Evolutionary conservation across 2,888 invertebrate genomes (phyloP), one percentile per base, ranked within the genome.

Genomic region (Sarcophaga rosellei): DNA sequence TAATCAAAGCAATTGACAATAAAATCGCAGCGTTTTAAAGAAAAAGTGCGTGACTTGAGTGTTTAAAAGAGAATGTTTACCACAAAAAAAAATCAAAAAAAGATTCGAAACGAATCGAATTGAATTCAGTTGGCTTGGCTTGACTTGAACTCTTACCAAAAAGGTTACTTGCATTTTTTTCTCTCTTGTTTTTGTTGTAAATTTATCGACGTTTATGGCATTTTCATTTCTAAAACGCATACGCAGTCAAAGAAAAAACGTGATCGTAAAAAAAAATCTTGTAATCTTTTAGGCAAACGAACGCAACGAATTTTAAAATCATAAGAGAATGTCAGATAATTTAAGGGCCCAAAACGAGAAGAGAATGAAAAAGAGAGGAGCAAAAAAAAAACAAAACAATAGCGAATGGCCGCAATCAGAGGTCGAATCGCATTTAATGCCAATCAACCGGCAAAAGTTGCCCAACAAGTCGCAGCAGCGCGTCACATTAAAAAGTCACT

Each of bases 371-470:
- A 61, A 23, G 35, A 8, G 35, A 35, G 35, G 1, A 35, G 35
- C 6, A 35, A 11, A 68, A 35, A 11, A 68, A 57, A 44, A 70
- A 70, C 12, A 72, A 61, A 63, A 62, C 44, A 63, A 57, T 35
- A 66, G 53, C 53, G 15, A 15, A 53, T 53, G 53, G 53, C 53
- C 53, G 61, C 25, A 45, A 80, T 35, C 75, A 74, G 47, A 62
- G 82, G 62, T 77, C 59, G 70, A 59, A 57, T 80, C 59, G 70
- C 63, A 57, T 80, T 76, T 81, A 66, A 86, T 86, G 79, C 74
- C 83, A 86, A 86, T 83, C 83, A 84, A 86, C 83, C 80, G 83
- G 77, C 81, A 74, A 81, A 84, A 84, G 68, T 83, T 61, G 70
- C 73, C 61, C 80, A 73, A 72, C 75, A 75, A 79, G 59, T 35